These are phyloP conservation scores for Ictalurus furcatus DNA, from an alignment of 2,113 vertebrate genomes.

Conservation along the genomic window DNA sequence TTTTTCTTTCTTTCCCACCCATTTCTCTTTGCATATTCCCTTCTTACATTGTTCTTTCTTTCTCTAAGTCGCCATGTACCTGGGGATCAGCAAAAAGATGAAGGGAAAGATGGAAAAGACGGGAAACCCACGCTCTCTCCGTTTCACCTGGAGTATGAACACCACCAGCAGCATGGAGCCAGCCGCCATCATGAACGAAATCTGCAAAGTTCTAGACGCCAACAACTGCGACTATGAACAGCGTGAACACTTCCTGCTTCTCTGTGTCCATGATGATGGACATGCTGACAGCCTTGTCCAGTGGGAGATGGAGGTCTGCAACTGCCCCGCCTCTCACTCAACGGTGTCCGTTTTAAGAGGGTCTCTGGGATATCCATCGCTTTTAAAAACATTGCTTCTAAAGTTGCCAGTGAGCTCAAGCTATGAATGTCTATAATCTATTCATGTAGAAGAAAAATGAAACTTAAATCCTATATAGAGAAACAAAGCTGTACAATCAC, in stretches of 20 bases:
- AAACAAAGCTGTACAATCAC: no score
- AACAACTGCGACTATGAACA: constrained; percentile 98
- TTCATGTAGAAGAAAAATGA: no score
- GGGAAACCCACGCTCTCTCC: constrained; percentile 92
- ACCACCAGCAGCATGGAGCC: constrained; percentile 98
- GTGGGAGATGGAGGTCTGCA: constrained; percentile 99
- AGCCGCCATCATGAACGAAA: constrained; percentile 95
- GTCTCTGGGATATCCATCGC: constrained; percentile 98
- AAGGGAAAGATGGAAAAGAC: constrained; percentile 90
- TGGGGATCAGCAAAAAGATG: constrained; percentile 82
- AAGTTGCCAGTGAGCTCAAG: no score
- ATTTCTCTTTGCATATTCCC: not conserved
- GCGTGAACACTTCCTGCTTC: constrained; percentile 93
- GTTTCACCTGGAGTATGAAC: constrained; percentile 99
- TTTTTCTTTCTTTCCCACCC: not conserved
- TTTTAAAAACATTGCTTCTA: constrained; percentile 67
- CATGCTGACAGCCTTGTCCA: constrained; percentile 91
- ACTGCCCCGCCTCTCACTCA: constrained; percentile 96
- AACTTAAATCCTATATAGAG: no score
- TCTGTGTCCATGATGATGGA: constrained; percentile 93
- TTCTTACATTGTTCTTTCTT: not conserved
- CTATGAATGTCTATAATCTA: no score
- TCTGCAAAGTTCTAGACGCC: constrained; percentile 94
- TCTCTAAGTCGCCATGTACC: constrained; percentile 92
- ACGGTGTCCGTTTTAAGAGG: constrained; percentile 66